Base-by-base conservation (phyloP, 1,140 invertebrate genomes). In the Pogonognathellus flavescens region DNA sequence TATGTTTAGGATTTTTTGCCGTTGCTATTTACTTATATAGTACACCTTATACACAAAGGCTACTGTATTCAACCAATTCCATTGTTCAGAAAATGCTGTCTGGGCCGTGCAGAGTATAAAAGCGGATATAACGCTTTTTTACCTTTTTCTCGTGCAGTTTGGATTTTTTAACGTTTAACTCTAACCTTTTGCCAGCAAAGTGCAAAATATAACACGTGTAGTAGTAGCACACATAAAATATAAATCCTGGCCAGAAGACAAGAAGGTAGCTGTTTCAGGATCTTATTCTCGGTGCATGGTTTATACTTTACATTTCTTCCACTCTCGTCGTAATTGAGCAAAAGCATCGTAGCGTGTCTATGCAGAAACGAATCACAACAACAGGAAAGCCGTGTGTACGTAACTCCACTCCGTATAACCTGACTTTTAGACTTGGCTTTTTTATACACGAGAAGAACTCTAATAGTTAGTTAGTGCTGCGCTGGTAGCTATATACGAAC, bases 331-430 rank as follows among this genome's bases (percentile, higher is more conserved):
- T 41, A 41, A 25, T 25, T 66, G 62, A 25, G 10, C 25, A 13
- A 66, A 66, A 11, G 10, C 62, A 66, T 14, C 62, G 62, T 31
- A 66, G 62, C 62, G 62, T 66, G 25, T 66, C 62, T 25, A n/a
- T n/a, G 62, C 20, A 66, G 25, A 66, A 66, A 66, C 22, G 62
- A 13, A 9, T 11, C 20, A 66, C 5, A 13, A 20, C 62, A 66
- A 41, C 55, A 59, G 62, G 22, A 66, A 66, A 16, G 62, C 22
- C 22, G 59, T 20, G 59, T 41, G 31, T 41, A 18, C n/a, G n/a
- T 11, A 60, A n/a, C 18, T 60, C 9, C 5, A n/a, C 11, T n/a
- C n/a, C n/a, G n/a, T n/a, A n/a, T n/a, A 60, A 1, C 22, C 14
- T 25, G 25, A 66, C 11, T 66, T n/a, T n/a, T 20, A 7, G 62